Evolutionary conservation across 2,797 vertebrate genomes (phyloP).

Genomic region (Mormyrus proboscirostris): DNA sequence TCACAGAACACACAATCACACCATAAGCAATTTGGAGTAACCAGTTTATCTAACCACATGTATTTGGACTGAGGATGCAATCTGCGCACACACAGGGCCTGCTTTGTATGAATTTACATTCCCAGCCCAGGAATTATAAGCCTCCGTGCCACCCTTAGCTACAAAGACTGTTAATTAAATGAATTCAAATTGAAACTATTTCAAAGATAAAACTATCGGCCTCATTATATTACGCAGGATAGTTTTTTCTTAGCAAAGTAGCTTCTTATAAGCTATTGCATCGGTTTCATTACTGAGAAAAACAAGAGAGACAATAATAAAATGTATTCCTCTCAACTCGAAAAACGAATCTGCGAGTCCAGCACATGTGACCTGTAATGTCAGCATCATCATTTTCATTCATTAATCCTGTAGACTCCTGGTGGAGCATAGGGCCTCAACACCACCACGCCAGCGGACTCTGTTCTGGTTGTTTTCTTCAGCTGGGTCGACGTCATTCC

Average conservation of each 20-base stretch:
- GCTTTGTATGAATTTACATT: neutral
- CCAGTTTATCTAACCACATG: neutral
- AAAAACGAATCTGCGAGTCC: neutral
- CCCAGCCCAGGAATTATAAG: neutral
- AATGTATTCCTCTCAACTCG: neutral
- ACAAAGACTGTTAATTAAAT: neutral
- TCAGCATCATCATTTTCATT: neutral
- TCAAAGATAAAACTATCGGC: neutral
- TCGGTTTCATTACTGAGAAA: neutral
- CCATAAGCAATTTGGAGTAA: neutral
- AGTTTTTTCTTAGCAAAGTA: neutral
- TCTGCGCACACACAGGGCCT: neutral
- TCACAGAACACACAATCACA: neutral
- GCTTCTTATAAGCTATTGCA: neutral
- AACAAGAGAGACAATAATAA: neutral
- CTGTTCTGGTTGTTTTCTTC: too few relatives aligned
- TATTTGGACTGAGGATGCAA: neutral
- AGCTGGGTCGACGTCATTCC: too few relatives aligned
- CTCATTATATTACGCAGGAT: neutral
- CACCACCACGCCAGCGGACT: too few relatives aligned
- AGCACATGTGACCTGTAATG: neutral
- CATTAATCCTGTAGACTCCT: too few relatives aligned
- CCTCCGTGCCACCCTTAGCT: neutral
- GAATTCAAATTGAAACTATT: neutral
- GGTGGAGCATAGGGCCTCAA: too few relatives aligned